Evolutionary conservation across 1,140 invertebrate species (phyloP).

Genomic region (Metaphire vulgaris): DNA sequence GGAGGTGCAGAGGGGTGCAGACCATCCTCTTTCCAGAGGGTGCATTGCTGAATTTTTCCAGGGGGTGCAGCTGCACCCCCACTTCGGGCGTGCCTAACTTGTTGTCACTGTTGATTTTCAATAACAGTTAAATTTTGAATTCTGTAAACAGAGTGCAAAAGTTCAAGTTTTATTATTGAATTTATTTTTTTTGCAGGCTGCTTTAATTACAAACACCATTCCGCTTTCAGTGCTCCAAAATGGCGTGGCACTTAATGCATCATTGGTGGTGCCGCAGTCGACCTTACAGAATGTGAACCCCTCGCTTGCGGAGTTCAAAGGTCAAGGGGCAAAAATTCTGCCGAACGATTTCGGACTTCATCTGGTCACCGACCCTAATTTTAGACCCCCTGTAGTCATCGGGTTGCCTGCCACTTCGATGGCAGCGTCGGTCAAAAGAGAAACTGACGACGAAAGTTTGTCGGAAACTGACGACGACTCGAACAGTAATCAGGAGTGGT

Average conservation of each 20-base stretch:
- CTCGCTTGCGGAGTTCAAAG: background rate
- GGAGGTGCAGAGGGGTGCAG: too few species aligned
- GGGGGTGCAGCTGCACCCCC: too few species aligned
- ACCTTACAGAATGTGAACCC: background rate
- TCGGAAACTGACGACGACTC: background rate
- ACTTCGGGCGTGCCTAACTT: too few species aligned
- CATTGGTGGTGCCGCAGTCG: background rate
- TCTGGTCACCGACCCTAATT: background rate
- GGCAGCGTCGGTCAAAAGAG: background rate
- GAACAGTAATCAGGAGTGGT: background rate
- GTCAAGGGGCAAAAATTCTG: background rate
- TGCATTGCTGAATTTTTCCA: too few species aligned
- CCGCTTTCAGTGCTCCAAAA: background rate
- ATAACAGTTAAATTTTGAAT: too few species aligned
- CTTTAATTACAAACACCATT: background rate
- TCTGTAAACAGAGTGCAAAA: too few species aligned
- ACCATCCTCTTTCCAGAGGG: too few species aligned
- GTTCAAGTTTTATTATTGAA: too few species aligned
- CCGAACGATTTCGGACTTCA: background rate
- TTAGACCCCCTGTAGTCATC: background rate
- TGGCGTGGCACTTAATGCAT: background rate
- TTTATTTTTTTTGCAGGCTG: background rate
- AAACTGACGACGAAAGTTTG: background rate
- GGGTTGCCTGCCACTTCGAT: background rate
- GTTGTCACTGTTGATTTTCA: too few species aligned